Evolutionary conservation across 1,140 invertebrate species (phyloP).

Genomic region (Caenorhabditis brenneri): DNA sequence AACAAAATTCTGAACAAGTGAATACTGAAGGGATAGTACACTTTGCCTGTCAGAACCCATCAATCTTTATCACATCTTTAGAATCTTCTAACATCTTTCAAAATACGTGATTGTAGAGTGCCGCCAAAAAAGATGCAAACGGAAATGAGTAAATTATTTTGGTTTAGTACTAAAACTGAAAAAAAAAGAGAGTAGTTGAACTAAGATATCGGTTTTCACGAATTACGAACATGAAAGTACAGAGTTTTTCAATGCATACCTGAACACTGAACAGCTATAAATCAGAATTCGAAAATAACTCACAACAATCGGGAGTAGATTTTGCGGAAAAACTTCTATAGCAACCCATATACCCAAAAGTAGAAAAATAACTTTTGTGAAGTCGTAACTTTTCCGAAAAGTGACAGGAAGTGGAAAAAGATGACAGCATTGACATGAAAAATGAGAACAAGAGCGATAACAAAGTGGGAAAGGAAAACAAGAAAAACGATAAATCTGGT

Average conservation of each 20-base stretch:
- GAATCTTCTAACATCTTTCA: conserved; percentile 6
- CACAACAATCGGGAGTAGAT: too few species aligned
- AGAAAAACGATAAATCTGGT: conserved; percentile 17
- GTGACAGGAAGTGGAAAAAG: background rate
- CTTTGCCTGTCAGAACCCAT: background rate
- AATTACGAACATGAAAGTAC: too few species aligned
- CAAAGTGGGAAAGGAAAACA: conserved; percentile 17
- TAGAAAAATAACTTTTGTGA: too few species aligned
- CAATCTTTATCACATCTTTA: conserved; percentile 30
- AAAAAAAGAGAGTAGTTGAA: too few species aligned
- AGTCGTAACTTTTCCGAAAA: background rate
- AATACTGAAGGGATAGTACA: background rate
- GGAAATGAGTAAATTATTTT: conserved; percentile 44
- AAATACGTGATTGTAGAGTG: conserved; percentile 30
- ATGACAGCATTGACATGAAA: background rate
- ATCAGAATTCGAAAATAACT: too few species aligned
- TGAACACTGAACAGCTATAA: too few species aligned
- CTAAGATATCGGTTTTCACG: too few species aligned
- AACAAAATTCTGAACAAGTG: background rate
- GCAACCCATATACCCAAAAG: too few species aligned
- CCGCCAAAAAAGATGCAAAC: conserved; percentile 50
- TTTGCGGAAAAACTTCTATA: too few species aligned
- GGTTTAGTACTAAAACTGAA: too few species aligned
- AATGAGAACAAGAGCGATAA: conserved; percentile 38
- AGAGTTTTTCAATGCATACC: too few species aligned